A percentile compares a stretch with the other conserved stretches of the same genome.
Conservation (phyloP, 2,113 vertebrate genomes). For the Phaethon lepturus region DNA sequence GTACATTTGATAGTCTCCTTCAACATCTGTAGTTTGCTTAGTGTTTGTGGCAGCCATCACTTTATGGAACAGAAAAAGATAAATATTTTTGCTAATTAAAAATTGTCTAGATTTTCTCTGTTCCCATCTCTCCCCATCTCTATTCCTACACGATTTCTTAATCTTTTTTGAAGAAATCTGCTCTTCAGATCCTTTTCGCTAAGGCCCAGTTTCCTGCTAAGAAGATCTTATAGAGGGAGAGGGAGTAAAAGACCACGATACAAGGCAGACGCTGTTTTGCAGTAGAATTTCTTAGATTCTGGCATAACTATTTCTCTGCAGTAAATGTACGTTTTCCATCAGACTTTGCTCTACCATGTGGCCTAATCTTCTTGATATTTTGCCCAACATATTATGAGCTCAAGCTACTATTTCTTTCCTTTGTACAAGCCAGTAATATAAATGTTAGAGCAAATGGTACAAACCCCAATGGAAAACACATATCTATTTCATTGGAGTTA, state of each 20-base stretch:
- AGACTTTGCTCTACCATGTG: slow-evolving; percentile 46
- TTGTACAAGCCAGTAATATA: slow-evolving; percentile 65
- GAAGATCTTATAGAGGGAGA: neutral
- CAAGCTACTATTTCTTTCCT: slow-evolving; percentile 72
- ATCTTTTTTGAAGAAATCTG: neutral
- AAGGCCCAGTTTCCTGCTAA: neutral
- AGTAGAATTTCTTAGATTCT: slow-evolving; percentile 48
- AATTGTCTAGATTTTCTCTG: neutral
- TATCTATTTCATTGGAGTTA: slow-evolving; percentile 54
- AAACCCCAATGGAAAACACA: slow-evolving; percentile 42
- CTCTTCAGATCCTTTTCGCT: neutral
- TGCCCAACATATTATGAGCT: slow-evolving; percentile 62
- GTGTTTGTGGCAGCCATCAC: neutral
- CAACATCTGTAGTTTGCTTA: neutral
- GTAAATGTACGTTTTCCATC: slow-evolving; percentile 68
- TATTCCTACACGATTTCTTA: neutral
- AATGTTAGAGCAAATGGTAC: slow-evolving; percentile 46
- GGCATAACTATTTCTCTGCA: slow-evolving; percentile 25
- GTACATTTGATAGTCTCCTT: neutral
- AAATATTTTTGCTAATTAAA: neutral
- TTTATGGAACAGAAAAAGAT: neutral
- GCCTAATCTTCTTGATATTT: slow-evolving; percentile 71
- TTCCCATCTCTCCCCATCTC: neutral
- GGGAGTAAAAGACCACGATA: neutral
- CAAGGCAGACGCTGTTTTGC: slow-evolving; percentile 44